Conservation (phyloP, 2,888 invertebrate genomes). For the Drosophila anomelani region DNA sequence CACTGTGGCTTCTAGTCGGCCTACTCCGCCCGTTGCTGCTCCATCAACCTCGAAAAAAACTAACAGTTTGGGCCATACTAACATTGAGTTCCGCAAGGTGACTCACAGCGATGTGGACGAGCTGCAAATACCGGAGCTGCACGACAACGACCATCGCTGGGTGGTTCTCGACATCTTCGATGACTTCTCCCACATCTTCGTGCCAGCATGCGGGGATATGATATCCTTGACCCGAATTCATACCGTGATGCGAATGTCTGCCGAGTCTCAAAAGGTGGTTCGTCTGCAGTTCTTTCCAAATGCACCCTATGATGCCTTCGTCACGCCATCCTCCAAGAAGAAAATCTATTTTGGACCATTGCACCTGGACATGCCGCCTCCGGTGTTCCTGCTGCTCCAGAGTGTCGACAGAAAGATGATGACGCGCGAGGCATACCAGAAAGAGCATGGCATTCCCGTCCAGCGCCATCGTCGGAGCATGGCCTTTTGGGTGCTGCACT, state of each 20-base stretch:
- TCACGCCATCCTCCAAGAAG: slow-evolving; percentile 77
- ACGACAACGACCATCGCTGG: slow-evolving; percentile 81
- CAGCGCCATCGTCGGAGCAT: slow-evolving; percentile 69
- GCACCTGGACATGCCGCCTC: slow-evolving; percentile 63
- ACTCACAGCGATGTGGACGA: slow-evolving; percentile 70
- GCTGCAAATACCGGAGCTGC: slow-evolving; percentile 76
- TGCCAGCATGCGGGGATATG: slow-evolving; percentile 82
- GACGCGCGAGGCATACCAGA: slow-evolving; percentile 82
- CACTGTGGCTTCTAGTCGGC: too few relatives aligned
- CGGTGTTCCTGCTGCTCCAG: slow-evolving; percentile 81
- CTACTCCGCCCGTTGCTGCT: neutral
- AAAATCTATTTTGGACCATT: slow-evolving; percentile 84
- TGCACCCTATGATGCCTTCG: slow-evolving; percentile 81
- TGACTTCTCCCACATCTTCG: slow-evolving; percentile 84
- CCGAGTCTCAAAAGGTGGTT: slow-evolving; percentile 78
- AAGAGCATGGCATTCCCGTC: slow-evolving; percentile 70
- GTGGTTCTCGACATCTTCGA: slow-evolving; percentile 81
- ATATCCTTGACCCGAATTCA: slow-evolving; percentile 82
- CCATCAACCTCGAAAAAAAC: neutral
- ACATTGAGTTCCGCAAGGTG: slow-evolving; percentile 79
- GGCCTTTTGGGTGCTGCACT: slow-evolving; percentile 82
- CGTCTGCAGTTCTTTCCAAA: slow-evolving; percentile 81
- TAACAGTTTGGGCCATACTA: slow-evolving; percentile 55
- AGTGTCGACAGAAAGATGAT: slow-evolving; percentile 83
- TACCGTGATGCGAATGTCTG: slow-evolving; percentile 76